Conservation (phyloP, 2,113 vertebrate species). For the Hepsetus odoe region DNA sequence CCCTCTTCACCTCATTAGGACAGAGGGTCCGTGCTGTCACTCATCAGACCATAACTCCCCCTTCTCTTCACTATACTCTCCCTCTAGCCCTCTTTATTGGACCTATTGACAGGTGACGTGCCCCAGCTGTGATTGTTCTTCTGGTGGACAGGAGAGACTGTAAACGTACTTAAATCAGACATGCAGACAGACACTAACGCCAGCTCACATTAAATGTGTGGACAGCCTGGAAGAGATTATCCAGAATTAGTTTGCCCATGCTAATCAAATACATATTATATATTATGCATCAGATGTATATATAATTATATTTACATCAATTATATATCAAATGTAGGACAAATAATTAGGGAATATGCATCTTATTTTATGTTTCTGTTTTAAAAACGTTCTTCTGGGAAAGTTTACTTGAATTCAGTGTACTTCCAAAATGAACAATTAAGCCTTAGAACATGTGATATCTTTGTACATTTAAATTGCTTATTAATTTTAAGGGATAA, state of each 20-base stretch:
- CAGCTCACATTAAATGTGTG: neutral
- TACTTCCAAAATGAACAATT: too few relatives aligned
- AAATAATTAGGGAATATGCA: too few relatives aligned
- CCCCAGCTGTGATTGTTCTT: constrained; percentile 76
- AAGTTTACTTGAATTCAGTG: too few relatives aligned
- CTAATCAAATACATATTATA: too few relatives aligned
- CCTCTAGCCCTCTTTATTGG: constrained; percentile 11
- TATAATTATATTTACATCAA: too few relatives aligned
- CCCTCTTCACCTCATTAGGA: constrained; percentile 14
- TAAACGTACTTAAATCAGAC: constrained; percentile 8
- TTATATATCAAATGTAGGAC: too few relatives aligned
- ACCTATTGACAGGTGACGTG: constrained; percentile 52
- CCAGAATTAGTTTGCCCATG: neutral
- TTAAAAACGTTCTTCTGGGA: too few relatives aligned
- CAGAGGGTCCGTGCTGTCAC: neutral
- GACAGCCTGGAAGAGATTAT: neutral
- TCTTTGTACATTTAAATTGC: too few relatives aligned
- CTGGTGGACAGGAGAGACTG: constrained; percentile 58
- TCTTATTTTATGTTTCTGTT: too few relatives aligned
- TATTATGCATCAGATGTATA: too few relatives aligned
- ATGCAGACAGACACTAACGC: constrained; percentile 1
- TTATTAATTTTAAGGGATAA: too few relatives aligned
- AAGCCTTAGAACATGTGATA: too few relatives aligned
- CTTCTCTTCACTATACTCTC: constrained; percentile 2
- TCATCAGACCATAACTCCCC: constrained; percentile 10